These are phyloP conservation scores for Patella caerulea DNA, from an alignment of 2,888 invertebrate species.

Conservation along the genomic window DNA sequence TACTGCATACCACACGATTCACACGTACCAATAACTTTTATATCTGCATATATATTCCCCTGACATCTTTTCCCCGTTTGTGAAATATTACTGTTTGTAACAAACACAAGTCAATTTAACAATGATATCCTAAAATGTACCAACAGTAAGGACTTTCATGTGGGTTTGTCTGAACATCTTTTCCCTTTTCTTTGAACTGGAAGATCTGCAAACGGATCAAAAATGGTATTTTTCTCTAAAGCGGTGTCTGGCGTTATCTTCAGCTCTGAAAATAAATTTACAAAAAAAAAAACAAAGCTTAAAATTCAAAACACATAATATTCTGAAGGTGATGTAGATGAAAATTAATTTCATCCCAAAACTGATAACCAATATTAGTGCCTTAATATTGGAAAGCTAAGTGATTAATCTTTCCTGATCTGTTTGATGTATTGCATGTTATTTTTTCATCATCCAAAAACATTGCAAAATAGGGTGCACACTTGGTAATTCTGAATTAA, in stretches of 20 bases:
- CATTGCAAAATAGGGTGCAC: too few species aligned
- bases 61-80: too few species aligned
- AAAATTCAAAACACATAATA: not conserved
- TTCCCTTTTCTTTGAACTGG: constrained; percentile 23
- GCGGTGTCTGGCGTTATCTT: constrained; percentile 41
- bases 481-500: too few species aligned
- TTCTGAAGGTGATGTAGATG: not conserved
- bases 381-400: too few species aligned
- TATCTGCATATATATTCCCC: too few species aligned
- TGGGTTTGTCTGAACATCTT: not conserved
- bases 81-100: too few species aligned
- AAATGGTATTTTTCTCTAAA: constrained; percentile 37
- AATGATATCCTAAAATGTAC: not conserved
- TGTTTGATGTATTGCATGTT: too few species aligned
- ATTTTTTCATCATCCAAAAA: too few species aligned
- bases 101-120: too few species aligned
- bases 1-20: too few species aligned
- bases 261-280: constrained; percentile 40
- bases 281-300: not conserved
- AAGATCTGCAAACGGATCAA: constrained; percentile 39
- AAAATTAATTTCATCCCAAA: not conserved
- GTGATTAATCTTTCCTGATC: too few species aligned
- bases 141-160: not conserved
- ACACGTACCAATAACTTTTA: too few species aligned
- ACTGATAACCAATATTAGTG: not conserved